Base-by-base conservation (phyloP, 2,888 invertebrate genomes). In the Drosophila niveifrons region DNA sequence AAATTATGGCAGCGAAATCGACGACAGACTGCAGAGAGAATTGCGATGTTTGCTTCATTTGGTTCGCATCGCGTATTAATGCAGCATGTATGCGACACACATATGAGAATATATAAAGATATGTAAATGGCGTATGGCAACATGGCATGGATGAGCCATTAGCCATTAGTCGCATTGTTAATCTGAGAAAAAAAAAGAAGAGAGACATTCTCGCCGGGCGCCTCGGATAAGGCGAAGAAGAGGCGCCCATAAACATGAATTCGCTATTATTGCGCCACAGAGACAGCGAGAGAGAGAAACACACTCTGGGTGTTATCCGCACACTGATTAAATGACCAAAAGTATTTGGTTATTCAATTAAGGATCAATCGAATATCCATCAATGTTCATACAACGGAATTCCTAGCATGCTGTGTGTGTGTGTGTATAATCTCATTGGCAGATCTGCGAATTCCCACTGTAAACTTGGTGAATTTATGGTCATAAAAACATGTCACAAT, bases 101-200 rank as follows among this genome's bases (percentile, higher is more conserved):
- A 15, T 39, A 6, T 15, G 6, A 6, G 23, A 0, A 13, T 39
- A 39, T 57, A 48, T 57, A 7, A n/a, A 18, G 29, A 39, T 48
- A 58, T 39, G 48, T 47, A 46, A 47, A 44, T 61, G 31, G 44
- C 52, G 18, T 34, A 44, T 52, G 4, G 10, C 55, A 56, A 63
- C 56, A 46, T 73, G 71, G 77, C 53, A 65, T 76, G 62, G 85
- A 87, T 88, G 88, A 83, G 78, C 82, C 88, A 86, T 90, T 80
- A 82, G 76, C 78, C 78, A 80, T 82, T 88, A 88, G 84, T 75
- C 74, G 78, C 71, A 23, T 72, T 84, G 80, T 86, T 80, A 84
- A 83, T 72, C 75, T 68, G 55, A 34, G 48, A 15, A 2, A n/a
- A 39, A 39, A 36, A 61, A 34, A 51, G 51, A 63, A 61, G 39